A percentile compares a stretch with the other conserved stretches of the same genome.
phyloP scores from a whole-genome alignment of 2,113 vertebrate genomes.

The Actinemys pallida region DNA sequence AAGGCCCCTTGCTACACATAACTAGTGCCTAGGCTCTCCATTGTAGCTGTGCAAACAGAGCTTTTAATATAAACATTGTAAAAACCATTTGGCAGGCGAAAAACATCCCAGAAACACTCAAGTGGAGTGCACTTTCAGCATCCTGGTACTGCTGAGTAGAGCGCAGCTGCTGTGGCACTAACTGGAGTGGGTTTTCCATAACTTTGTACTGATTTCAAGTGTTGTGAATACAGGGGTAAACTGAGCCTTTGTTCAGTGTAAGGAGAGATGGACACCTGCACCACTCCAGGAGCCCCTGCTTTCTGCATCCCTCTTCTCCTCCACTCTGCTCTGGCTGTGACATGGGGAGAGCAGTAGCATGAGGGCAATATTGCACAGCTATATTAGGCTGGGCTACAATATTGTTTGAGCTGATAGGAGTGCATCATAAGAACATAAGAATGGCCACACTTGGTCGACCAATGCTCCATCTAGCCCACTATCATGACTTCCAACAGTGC shows the following conservation, averaged over 20 bases:
- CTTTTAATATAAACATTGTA: not conserved
- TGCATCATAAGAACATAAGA: not conserved
- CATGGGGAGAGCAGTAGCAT: not conserved
- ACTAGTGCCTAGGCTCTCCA: not conserved
- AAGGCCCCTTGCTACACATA: not conserved
- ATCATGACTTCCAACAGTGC: not conserved
- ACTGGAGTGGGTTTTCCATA: not conserved
- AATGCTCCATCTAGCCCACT: not conserved
- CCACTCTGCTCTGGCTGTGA: not conserved
- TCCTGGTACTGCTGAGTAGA: not conserved
- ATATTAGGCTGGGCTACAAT: not conserved
- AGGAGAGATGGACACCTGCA: not conserved
- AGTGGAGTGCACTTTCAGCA: constrained; percentile 10
- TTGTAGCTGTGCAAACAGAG: not conserved
- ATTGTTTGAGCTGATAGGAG: not conserved
- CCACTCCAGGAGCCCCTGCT: not conserved
- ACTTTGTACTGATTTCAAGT: not conserved
- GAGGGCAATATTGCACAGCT: not conserved
- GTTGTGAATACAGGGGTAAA: not conserved
- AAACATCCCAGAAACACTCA: not conserved
- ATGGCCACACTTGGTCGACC: not conserved
- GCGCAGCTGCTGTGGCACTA: not conserved
- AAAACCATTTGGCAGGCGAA: not conserved
- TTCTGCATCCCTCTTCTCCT: not conserved
- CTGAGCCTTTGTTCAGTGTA: not conserved